phyloP scores from a whole-genome alignment of 1,140 invertebrate species.

The Spodoptera frugiperda region DNA sequence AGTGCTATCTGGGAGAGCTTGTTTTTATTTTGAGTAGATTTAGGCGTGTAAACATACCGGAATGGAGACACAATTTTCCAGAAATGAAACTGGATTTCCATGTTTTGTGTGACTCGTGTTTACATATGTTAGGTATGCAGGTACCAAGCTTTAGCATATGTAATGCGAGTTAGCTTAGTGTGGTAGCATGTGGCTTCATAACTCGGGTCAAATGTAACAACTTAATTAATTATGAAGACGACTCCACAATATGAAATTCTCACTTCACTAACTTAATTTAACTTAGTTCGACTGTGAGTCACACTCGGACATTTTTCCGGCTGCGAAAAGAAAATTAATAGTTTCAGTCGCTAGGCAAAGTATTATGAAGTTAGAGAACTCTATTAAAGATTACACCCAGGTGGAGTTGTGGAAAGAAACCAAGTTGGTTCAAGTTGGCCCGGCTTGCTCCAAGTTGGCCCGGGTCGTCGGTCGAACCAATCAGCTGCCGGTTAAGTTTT shows the following conservation, averaged over 20 bases:
- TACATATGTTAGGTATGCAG: not conserved
- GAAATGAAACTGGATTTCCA: slow-evolving; percentile 26
- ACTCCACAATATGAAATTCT: not conserved
- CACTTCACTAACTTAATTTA: slow-evolving; percentile 48
- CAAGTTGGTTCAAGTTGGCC: slow-evolving; percentile 16
- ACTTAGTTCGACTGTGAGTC: slow-evolving; percentile 40
- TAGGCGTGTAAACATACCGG: slow-evolving; percentile 30
- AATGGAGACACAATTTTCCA: slow-evolving; percentile 33
- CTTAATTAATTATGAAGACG: slow-evolving; percentile 24
- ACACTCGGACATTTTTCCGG: slow-evolving; percentile 51
- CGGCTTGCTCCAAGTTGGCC: slow-evolving; percentile 3
- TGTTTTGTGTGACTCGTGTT: not conserved
- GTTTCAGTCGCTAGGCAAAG: slow-evolving; percentile 56
- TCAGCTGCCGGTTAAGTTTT: slow-evolving; percentile 31
- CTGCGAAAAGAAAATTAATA: slow-evolving; percentile 61
- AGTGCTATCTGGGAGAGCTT: slow-evolving; percentile 38
- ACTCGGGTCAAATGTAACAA: not conserved
- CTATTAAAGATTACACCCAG: slow-evolving; percentile 62
- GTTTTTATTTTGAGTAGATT: slow-evolving; percentile 46
- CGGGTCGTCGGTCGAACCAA: slow-evolving; percentile 24
- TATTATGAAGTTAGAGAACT: slow-evolving; percentile 66
- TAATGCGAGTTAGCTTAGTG: not conserved
- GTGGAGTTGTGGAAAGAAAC: slow-evolving; percentile 35
- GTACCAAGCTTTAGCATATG: not conserved
- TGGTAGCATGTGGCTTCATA: not conserved